Evolutionary conservation across 2,888 invertebrate species (phyloP).

Genomic region (Pterostichus niger): DNA sequence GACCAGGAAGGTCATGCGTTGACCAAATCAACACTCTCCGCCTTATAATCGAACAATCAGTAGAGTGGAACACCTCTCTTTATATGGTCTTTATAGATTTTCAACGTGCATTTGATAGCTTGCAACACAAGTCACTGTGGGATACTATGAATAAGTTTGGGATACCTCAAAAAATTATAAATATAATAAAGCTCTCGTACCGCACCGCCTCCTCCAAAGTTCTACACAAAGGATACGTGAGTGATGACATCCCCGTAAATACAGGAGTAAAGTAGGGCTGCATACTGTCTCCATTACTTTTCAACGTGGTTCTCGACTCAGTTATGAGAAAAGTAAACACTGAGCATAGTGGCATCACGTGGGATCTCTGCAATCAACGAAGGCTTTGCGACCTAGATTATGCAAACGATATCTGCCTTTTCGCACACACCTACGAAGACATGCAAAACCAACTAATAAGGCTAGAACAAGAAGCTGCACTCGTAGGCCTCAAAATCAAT

Average conservation of each 20-base stretch:
- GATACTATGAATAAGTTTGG: background rate
- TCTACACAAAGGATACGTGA: background rate
- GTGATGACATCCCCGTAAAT: background rate
- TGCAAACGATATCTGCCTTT: no score
- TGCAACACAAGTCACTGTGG: background rate
- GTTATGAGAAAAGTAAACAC: constrained; percentile 1
- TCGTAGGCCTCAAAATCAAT: no score
- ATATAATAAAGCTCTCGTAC: background rate
- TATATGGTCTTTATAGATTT: background rate
- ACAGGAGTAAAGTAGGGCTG: background rate
- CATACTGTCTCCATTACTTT: constrained; percentile 8
- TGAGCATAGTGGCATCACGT: no score
- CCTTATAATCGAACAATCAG: background rate
- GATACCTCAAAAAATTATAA: background rate
- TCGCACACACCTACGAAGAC: no score
- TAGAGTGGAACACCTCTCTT: background rate
- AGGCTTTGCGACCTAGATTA: no score
- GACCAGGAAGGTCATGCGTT: background rate
- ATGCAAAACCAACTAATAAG: no score
- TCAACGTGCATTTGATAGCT: background rate
- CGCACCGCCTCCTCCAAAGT: background rate
- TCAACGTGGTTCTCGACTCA: background rate
- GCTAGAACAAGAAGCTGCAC: no score
- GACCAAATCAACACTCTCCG: background rate
- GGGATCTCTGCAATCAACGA: no score